These are phyloP conservation scores for Anomalospiza imberbis DNA, from an alignment of 2,797 vertebrate genomes.

Conservation along the genomic window DNA sequence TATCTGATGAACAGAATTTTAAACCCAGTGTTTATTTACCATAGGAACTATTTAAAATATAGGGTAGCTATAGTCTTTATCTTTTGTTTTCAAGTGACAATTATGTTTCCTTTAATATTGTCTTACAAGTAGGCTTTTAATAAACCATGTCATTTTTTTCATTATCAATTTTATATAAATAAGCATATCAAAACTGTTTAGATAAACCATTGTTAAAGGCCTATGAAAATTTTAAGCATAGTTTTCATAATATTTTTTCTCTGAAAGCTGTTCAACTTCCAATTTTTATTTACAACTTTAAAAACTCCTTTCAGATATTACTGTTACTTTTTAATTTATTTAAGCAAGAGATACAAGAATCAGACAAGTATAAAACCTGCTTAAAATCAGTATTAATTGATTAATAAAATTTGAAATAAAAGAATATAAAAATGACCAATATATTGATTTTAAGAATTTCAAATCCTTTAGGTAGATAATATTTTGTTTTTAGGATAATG, in stretches of 20 bases:
- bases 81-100: neutral
- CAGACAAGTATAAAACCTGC: neutral
- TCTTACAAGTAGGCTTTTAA: neutral
- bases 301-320: neutral
- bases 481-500: neutral
- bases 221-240: neutral
- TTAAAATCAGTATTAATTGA: neutral
- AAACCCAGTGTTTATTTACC: neutral
- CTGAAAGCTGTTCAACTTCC: neutral
- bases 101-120: neutral
- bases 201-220: neutral
- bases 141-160: neutral
- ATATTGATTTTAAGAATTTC: neutral
- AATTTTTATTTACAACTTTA: neutral
- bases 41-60: neutral
- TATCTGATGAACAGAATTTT: neutral
- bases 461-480: neutral
- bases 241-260: neutral
- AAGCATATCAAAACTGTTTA: neutral
- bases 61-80: neutral
- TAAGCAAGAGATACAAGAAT: neutral
- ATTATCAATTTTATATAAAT: neutral
- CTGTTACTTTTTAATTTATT: neutral
- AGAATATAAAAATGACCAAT: neutral
- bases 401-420: neutral